Evolutionary conservation across 2,797 vertebrate genomes (phyloP).

Genomic region (Pseudocheirus occidentalis): DNA sequence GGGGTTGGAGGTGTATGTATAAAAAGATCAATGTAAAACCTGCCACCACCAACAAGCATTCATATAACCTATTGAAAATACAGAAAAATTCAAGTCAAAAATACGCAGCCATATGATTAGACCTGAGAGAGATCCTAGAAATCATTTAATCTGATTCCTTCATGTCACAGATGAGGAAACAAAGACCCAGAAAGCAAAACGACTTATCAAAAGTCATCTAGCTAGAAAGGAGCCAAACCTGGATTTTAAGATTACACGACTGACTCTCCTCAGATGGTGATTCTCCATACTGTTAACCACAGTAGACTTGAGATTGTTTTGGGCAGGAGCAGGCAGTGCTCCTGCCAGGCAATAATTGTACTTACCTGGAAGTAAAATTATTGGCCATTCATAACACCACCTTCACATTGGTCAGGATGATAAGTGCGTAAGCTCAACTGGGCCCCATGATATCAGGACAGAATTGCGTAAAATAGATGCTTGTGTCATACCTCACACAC

Average conservation of each 20-base stretch:
- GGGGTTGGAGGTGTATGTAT: too few relatives aligned
- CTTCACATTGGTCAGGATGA: neutral
- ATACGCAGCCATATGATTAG: neutral
- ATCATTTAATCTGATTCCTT: neutral
- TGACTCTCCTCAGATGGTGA: neutral
- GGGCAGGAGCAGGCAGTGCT: neutral
- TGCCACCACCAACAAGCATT: too few relatives aligned
- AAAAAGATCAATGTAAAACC: too few relatives aligned
- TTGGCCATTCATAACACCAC: neutral
- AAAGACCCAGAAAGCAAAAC: neutral
- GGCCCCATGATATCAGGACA: too few relatives aligned
- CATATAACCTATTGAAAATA: neutral
- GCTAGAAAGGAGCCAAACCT: neutral
- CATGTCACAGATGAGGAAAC: neutral
- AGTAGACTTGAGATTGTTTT: neutral
- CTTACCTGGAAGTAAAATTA: neutral
- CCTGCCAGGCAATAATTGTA: too few relatives aligned
- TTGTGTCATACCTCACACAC: too few relatives aligned
- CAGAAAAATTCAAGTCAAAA: neutral
- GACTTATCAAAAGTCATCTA: neutral
- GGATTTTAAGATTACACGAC: neutral
- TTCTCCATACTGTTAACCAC: neutral
- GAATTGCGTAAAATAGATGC: too few relatives aligned
- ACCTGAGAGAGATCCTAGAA: neutral
- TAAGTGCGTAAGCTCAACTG: neutral